phyloP scores from a whole-genome alignment of 2,888 invertebrate genomes.

The Lacanobia oleracea region DNA sequence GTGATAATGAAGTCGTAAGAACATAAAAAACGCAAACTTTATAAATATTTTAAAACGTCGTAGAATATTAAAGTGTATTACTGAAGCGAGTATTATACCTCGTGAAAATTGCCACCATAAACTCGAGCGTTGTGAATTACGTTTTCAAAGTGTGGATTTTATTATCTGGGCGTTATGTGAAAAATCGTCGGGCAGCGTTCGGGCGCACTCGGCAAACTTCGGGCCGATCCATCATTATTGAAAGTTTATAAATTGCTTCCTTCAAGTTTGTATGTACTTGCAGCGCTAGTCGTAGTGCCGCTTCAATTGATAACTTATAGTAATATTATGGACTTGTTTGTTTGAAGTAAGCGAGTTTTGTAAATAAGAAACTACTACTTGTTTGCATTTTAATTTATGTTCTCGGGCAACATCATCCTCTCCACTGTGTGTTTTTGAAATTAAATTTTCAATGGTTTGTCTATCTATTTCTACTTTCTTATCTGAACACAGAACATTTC shows the following conservation, averaged over 20 bases:
- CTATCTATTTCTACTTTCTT: not conserved
- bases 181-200: slow-evolving; percentile 75
- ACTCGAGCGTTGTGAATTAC: slow-evolving; percentile 85
- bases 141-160: slow-evolving; percentile 87
- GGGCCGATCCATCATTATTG: slow-evolving; percentile 85
- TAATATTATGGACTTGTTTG: slow-evolving; percentile 45
- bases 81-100: slow-evolving; percentile 82
- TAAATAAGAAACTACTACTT: slow-evolving; percentile 18
- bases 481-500: not conserved
- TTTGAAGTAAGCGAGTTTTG: slow-evolving; percentile 18
- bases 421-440: not conserved
- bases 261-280: slow-evolving; percentile 76
- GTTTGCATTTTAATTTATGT: slow-evolving; percentile 14
- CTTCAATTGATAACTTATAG: slow-evolving; percentile 62
- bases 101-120: slow-evolving; percentile 87
- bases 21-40: slow-evolving; percentile 78
- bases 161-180: slow-evolving; percentile 82
- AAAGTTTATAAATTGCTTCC: slow-evolving; percentile 88
- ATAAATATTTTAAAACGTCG: slow-evolving; percentile 88
- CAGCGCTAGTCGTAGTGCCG: slow-evolving; percentile 63
- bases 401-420: not conserved
- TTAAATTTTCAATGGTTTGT: not conserved
- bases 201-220: slow-evolving; percentile 71
- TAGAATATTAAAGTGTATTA: slow-evolving; percentile 87
- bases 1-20: slow-evolving; percentile 73